Conservation (phyloP, 2,888 invertebrate genomes). For the Apomyelois bistriatella region DNA sequence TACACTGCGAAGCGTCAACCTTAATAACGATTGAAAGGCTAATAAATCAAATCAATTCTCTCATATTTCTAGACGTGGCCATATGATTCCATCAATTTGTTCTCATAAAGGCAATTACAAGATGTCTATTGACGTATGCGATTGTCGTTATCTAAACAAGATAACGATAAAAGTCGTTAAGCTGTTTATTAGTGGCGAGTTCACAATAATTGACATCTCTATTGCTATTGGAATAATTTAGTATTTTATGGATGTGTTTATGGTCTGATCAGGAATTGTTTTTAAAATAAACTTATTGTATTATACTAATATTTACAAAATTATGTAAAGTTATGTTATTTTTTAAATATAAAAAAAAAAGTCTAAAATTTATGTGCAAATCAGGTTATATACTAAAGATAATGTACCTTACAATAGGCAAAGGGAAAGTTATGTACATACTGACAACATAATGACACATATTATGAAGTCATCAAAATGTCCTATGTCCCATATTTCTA, state of each 20-base stretch:
- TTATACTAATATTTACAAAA: no score
- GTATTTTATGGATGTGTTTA: neutral
- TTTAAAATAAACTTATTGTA: no score
- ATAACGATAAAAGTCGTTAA: slow-evolving; percentile 12
- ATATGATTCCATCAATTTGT: slow-evolving; percentile 23
- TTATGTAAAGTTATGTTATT: no score
- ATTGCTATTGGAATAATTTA: slow-evolving; percentile 9
- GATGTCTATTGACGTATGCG: slow-evolving; percentile 34
- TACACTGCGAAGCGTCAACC: no score
- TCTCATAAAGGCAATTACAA: slow-evolving; percentile 27
- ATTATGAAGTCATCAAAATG: no score
- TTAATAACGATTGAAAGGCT: neutral
- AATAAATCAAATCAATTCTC: neutral
- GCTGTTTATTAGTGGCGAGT: slow-evolving; percentile 13
- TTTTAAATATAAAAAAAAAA: no score
- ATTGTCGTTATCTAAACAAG: slow-evolving; percentile 17
- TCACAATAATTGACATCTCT: slow-evolving; percentile 13
- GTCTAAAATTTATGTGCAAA: no score
- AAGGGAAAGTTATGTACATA: no score
- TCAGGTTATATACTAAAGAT: no score
- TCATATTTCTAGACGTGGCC: neutral
- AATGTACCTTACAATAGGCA: no score
- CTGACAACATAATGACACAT: no score
- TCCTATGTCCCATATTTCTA: no score
- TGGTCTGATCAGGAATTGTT: neutral